These are phyloP conservation scores for Myrmecophaga tridactyla DNA, from an alignment of 2,113 vertebrate species.

Conservation along the genomic window DNA sequence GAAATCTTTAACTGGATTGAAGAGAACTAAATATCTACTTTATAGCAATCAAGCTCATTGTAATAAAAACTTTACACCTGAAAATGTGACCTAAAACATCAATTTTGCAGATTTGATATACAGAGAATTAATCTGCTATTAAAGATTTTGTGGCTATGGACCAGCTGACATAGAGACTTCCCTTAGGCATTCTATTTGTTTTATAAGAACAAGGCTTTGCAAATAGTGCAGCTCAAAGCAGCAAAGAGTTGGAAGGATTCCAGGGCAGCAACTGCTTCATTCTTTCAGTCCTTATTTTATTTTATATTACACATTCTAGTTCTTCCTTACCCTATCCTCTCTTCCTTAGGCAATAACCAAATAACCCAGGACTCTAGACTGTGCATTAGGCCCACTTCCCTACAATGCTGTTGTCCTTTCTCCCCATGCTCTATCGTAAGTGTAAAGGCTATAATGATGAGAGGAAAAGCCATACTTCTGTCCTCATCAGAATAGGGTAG, in stretches of 20 bases:
- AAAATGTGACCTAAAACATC: neutral
- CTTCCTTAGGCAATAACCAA: too few species aligned
- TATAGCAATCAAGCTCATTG: neutral
- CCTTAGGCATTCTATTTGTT: neutral
- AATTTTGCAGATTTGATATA: neutral
- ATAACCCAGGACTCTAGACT: neutral
- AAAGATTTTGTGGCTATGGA: neutral
- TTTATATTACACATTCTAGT: neutral
- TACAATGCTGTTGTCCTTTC: too few species aligned
- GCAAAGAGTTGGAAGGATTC: neutral
- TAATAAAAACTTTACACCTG: neutral
- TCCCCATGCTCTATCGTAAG: neutral
- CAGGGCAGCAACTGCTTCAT: neutral
- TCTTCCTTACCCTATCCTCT: rapidly evolving
- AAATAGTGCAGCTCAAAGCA: neutral
- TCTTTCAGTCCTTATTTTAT: neutral
- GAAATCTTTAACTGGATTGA: neutral
- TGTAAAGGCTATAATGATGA: neutral
- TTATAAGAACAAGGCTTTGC: neutral
- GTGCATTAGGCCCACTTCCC: neutral
- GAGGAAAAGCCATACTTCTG: neutral
- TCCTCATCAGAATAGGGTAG: too few species aligned
- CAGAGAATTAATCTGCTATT: neutral
- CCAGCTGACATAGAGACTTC: neutral
- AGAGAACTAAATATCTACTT: neutral